phyloP scores from a whole-genome alignment of 2,113 vertebrate genomes.

The Vulpes vulpes region DNA sequence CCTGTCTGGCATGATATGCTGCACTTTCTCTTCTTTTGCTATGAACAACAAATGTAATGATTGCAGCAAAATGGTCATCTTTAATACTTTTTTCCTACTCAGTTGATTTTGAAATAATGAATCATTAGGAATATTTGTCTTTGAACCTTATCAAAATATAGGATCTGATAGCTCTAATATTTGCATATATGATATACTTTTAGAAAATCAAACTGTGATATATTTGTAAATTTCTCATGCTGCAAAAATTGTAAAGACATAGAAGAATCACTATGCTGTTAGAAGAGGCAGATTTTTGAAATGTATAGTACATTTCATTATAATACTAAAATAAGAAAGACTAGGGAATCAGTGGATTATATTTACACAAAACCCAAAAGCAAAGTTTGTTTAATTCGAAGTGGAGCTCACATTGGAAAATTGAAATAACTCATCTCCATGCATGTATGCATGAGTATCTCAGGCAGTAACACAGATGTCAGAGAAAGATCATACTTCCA shows the following conservation, averaged over 20 bases:
- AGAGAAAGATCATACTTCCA: background rate
- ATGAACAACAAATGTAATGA: background rate
- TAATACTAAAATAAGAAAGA: background rate
- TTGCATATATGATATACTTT: background rate
- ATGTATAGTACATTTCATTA: background rate
- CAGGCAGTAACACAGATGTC: background rate
- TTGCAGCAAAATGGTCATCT: background rate
- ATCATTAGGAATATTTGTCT: background rate
- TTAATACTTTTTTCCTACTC: background rate
- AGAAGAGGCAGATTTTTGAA: background rate
- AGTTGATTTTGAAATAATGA: background rate
- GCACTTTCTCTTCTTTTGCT: background rate
- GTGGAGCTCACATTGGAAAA: background rate
- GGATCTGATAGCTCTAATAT: background rate
- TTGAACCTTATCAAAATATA: conserved; percentile 8
- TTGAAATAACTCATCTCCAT: background rate
- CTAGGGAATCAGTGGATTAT: background rate
- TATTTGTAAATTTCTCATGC: background rate
- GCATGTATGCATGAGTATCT: background rate
- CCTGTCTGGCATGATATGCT: background rate
- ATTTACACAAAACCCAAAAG: background rate
- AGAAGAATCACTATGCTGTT: background rate
- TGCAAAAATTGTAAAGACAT: background rate
- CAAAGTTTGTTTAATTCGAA: background rate
- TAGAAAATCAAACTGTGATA: background rate